Evolutionary conservation across 2,113 vertebrate species (phyloP).

Genomic region (Burhinus oedicnemus): DNA sequence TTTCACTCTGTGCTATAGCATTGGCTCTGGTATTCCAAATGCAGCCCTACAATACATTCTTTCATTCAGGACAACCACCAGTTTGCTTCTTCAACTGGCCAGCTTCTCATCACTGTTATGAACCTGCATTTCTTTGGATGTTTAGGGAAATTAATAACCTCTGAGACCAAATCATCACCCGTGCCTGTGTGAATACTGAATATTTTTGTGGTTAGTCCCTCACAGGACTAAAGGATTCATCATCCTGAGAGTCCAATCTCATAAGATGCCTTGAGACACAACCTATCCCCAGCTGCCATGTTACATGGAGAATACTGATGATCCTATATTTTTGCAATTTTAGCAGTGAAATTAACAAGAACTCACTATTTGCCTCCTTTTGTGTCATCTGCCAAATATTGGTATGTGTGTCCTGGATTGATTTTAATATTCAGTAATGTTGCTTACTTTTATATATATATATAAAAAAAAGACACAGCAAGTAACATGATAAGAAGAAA

Average conservation of each 20-base stretch:
- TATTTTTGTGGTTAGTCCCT: background rate
- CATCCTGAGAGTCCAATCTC: background rate
- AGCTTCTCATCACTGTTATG: background rate
- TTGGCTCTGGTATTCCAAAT: background rate
- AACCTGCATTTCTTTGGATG: background rate
- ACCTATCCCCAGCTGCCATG: background rate
- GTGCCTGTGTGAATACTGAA: background rate
- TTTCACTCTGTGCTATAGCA: background rate
- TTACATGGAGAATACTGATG: background rate
- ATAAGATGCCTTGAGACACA: background rate
- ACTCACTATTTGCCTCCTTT: background rate
- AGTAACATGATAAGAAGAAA: background rate
- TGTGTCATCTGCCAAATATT: background rate
- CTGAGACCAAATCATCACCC: background rate
- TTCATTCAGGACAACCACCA: background rate
- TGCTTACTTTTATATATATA: background rate
- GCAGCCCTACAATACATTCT: background rate
- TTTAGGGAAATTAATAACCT: background rate
- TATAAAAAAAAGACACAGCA: background rate
- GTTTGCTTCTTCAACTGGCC: background rate
- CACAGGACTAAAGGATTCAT: background rate
- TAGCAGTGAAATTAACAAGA: background rate
- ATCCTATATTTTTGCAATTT: background rate
- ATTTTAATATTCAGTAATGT: background rate
- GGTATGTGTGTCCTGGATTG: background rate